Percentiles rank a stretch among this genome's conserved stretches.
These are phyloP conservation scores for Pararge aegeria DNA, from an alignment of 1,140 invertebrate species.

Conservation along the genomic window DNA sequence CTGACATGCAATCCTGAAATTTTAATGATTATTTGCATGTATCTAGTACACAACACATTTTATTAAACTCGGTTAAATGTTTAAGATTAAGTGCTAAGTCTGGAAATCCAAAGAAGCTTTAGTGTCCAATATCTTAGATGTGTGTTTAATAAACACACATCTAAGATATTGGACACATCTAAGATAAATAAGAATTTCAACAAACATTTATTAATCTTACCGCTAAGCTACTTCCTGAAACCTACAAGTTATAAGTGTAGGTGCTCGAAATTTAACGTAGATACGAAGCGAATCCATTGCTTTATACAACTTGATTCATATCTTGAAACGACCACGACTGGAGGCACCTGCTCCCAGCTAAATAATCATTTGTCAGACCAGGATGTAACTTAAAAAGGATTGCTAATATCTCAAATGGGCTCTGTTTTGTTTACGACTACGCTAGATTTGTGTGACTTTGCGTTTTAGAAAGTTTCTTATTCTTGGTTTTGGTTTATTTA, in stretches of 20 bases:
- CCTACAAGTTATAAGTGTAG: too few species aligned
- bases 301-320: slow-evolving; percentile 58
- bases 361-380: slow-evolving; percentile 74
- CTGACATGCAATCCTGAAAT: too few species aligned
- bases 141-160: too few species aligned
- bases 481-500: background rate
- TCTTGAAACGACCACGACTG: slow-evolving; percentile 37
- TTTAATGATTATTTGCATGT: too few species aligned
- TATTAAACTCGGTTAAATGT: too few species aligned
- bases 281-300: slow-evolving; percentile 33
- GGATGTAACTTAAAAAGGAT: slow-evolving; percentile 70
- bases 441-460: slow-evolving; percentile 31
- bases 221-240: background rate
- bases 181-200: background rate
- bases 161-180: too few species aligned
- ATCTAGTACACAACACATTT: too few species aligned
- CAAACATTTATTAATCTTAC: background rate
- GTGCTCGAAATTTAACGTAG: background rate
- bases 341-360: slow-evolving; percentile 60
- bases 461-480: slow-evolving; percentile 17
- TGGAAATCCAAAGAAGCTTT: too few species aligned
- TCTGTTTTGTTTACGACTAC: slow-evolving; percentile 56
- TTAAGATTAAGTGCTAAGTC: too few species aligned
- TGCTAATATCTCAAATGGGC: slow-evolving; percentile 36
- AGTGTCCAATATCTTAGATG: too few species aligned